Evolutionary conservation across 2,888 invertebrate species (phyloP).

Genomic region (Caradrina clavipalpis): DNA sequence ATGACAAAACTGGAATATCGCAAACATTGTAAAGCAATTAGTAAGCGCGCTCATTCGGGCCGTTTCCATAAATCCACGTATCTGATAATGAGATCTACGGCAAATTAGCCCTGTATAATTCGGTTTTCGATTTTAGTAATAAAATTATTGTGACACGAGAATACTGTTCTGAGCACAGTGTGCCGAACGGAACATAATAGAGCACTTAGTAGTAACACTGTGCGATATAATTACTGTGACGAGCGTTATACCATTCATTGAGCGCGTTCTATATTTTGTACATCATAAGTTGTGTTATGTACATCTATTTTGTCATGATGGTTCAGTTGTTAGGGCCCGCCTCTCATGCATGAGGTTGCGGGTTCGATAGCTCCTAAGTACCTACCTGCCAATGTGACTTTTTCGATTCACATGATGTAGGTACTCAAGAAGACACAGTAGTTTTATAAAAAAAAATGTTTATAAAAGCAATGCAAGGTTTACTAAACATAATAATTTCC

Average conservation of each 20-base stretch:
- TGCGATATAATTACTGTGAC: constrained; percentile 27
- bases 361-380: no score
- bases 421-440: no score
- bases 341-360: no score
- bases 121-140: constrained; percentile 65
- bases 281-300: neutral
- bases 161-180: constrained; percentile 19
- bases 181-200: constrained; percentile 41
- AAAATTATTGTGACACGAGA: constrained; percentile 62
- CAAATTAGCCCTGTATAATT: constrained; percentile 71
- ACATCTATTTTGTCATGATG: neutral
- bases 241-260: constrained; percentile 40
- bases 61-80: constrained; percentile 70
- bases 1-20: constrained; percentile 57
- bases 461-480: no score
- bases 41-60: constrained; percentile 60
- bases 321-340: no score
- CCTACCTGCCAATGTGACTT: no score
- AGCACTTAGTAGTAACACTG: constrained; percentile 51
- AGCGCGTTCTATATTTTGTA: constrained; percentile 3
- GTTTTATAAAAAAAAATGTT: no score
- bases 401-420: no score
- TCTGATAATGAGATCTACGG: constrained; percentile 74
- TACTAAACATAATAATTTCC: no score
- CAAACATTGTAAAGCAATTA: constrained; percentile 70